Conservation (phyloP, 2,113 vertebrate genomes). For the Psilopsiagon aymara region DNA sequence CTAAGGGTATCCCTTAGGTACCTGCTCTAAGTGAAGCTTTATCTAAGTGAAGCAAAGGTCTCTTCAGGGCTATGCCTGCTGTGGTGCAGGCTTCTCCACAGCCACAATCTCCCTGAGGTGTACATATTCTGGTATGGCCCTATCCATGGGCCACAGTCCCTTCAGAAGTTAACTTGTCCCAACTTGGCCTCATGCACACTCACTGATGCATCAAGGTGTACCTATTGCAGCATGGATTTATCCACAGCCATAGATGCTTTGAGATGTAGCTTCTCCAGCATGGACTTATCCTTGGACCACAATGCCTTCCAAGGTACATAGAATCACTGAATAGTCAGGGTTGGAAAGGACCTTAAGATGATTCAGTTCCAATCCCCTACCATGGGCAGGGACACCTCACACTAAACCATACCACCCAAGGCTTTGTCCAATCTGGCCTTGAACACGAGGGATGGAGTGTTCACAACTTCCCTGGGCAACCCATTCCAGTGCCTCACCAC, state of each 20-base stretch:
- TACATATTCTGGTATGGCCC: background rate
- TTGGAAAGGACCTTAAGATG: too few species aligned
- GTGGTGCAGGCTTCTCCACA: background rate
- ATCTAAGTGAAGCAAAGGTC: background rate
- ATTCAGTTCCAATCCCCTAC: too few species aligned
- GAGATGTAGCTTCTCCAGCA: background rate
- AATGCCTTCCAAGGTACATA: background rate
- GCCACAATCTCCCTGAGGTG: background rate
- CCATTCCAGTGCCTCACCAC: too few species aligned
- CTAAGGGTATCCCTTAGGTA: too few species aligned
- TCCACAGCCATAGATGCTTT: background rate
- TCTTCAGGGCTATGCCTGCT: background rate
- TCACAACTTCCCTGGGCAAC: too few species aligned
- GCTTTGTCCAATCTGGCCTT: too few species aligned
- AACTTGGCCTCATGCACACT: background rate
- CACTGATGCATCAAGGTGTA: background rate
- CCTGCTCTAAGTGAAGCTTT: background rate
- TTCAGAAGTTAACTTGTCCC: background rate
- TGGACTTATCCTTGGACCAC: too few species aligned
- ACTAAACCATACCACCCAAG: too few species aligned
- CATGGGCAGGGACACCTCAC: too few species aligned
- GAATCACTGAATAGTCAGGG: too few species aligned
- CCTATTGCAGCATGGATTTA: background rate
- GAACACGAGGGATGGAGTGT: too few species aligned
- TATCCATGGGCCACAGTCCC: background rate